Percentiles rank a stretch among this genome's conserved stretches.
Evolutionary conservation across 2,888 invertebrate genomes (phyloP).

Genomic region (Campaea margaritaria): DNA sequence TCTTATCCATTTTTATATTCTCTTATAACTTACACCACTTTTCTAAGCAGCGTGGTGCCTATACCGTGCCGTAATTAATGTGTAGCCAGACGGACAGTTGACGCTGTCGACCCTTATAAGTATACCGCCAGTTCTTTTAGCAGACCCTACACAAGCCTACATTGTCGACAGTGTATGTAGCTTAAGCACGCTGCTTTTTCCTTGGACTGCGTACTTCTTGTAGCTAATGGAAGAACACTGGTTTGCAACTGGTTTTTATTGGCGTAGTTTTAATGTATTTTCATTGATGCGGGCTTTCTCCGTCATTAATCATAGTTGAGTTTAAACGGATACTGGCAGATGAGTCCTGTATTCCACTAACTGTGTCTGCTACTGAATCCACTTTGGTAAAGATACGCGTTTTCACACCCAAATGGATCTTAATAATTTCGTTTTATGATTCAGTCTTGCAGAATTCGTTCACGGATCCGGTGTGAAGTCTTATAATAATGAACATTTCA

Average conservation of each 20-base stretch:
- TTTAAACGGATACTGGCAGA: no score
- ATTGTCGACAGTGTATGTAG: conserved; percentile 22
- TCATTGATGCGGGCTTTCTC: no score
- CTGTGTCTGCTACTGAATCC: no score
- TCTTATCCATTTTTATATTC: neutral
- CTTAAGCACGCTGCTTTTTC: conserved; percentile 22
- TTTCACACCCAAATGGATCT: no score
- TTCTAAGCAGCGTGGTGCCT: conserved; percentile 36
- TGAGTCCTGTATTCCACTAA: no score
- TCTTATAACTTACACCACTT: conserved; percentile 31
- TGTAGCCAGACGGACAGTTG: conserved; percentile 40
- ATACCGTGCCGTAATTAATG: conserved; percentile 56
- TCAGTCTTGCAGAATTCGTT: no score
- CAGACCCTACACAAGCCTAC: conserved; percentile 18
- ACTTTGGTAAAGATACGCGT: no score
- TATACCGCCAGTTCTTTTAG: conserved; percentile 37
- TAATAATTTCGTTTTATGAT: no score
- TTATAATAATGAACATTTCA: no score
- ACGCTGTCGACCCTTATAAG: conserved; percentile 45
- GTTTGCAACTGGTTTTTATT: neutral
- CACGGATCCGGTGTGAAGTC: no score
- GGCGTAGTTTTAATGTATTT: neutral
- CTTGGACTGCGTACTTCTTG: conserved; percentile 11
- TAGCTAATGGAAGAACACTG: neutral
- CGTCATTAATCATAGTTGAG: no score